Evolutionary conservation across 2,113 vertebrate genomes (phyloP).

Genomic region (Lanius ludovicianus): DNA sequence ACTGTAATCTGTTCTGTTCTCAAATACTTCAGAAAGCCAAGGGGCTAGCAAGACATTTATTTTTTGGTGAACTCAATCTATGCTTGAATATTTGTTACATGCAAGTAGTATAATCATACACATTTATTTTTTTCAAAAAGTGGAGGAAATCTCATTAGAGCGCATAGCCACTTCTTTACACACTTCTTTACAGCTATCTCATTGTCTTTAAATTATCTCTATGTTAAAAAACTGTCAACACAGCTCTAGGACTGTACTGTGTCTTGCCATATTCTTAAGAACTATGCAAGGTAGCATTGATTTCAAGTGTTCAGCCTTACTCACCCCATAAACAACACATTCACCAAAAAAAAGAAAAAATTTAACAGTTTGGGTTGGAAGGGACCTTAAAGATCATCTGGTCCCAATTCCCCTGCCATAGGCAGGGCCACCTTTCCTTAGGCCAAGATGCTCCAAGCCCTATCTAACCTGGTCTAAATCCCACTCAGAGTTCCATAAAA

Average conservation of each 20-base stretch:
- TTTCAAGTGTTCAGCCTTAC: background rate
- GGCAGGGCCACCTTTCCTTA: background rate
- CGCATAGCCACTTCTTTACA: background rate
- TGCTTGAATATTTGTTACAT: background rate
- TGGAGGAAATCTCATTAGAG: background rate
- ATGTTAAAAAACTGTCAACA: background rate
- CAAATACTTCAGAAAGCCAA: background rate
- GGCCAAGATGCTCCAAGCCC: background rate
- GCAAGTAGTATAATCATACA: background rate
- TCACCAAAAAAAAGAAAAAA: background rate
- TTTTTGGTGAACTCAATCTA: background rate
- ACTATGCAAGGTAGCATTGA: background rate
- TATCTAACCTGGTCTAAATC: background rate
- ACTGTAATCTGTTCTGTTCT: background rate
- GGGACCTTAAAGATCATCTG: background rate
- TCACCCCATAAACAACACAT: background rate
- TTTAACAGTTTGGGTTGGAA: background rate
- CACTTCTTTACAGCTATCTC: background rate
- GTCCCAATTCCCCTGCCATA: background rate
- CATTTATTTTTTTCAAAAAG: background rate
- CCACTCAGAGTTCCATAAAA: background rate
- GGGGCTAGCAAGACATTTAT: background rate
- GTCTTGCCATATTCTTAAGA: background rate
- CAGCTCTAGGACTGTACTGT: background rate
- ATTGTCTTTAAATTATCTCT: background rate